Conservation (phyloP, 1,140 invertebrate genomes). For the Drosophila repleta region DNA sequence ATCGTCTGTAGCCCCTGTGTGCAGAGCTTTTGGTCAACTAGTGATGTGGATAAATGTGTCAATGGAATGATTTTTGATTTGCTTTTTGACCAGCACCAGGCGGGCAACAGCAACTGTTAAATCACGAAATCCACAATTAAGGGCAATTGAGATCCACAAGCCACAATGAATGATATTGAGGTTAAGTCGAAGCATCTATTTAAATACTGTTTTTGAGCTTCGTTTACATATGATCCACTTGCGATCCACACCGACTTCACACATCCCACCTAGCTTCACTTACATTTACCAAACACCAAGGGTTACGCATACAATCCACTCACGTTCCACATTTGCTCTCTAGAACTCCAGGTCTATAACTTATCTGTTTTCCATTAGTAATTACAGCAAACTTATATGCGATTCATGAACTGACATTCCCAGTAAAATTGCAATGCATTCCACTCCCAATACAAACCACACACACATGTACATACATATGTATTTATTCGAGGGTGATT, state of each 20-base stretch:
- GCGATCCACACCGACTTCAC: not conserved
- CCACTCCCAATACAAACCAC: conserved; percentile 11
- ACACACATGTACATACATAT: conserved; percentile 17
- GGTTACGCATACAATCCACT: not conserved
- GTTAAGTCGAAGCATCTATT: too few species aligned
- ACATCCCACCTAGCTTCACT: not conserved
- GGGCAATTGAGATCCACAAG: not conserved
- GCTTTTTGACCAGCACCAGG: conserved; percentile 14
- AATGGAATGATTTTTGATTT: conserved; percentile 56
- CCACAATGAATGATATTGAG: too few species aligned
- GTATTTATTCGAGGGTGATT: not conserved
- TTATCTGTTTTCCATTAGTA: conserved; percentile 5
- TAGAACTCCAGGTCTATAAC: too few species aligned
- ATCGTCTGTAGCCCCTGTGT: conserved; percentile 42
- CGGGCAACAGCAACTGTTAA: not conserved
- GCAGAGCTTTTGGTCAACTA: conserved; percentile 57
- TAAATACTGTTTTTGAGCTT: too few species aligned
- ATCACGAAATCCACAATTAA: not conserved
- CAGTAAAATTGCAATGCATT: conserved; percentile 38
- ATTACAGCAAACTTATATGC: not conserved
- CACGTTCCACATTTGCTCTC: conserved; percentile 1
- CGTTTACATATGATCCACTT: not conserved
- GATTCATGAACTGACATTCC: conserved; percentile 24
- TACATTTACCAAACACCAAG: too few species aligned
- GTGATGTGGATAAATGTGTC: conserved; percentile 59